Evolutionary conservation across 2,888 invertebrate species (phyloP).

Genomic region (Panorpa germanica): DNA sequence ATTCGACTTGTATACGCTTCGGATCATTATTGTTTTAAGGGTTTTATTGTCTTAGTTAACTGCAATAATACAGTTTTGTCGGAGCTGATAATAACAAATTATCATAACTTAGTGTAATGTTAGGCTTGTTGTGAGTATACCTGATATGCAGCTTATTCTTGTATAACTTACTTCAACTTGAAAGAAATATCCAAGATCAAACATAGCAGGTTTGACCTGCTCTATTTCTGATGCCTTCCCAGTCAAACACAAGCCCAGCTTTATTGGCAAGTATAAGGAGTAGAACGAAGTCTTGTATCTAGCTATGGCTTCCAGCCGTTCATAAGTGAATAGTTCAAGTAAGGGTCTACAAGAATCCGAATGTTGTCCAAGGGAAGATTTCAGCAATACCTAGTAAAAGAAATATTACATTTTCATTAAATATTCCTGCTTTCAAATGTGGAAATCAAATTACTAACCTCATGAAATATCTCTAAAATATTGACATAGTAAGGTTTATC

Average conservation of each 20-base stretch:
- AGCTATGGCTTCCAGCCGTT: slow-evolving; percentile 69
- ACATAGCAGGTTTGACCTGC: slow-evolving; percentile 66
- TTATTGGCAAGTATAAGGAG: slow-evolving; percentile 83
- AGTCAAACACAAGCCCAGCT: slow-evolving; percentile 71
- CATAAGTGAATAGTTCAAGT: slow-evolving; percentile 61
- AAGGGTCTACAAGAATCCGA: slow-evolving; percentile 55
- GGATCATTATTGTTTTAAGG: no score
- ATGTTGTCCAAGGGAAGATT: slow-evolving; percentile 66
- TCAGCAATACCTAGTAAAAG: no score
- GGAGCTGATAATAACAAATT: no score
- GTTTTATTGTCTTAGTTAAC: no score
- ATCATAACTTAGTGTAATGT: no score
- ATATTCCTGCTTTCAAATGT: no score
- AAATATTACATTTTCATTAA: no score
- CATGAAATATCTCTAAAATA: slow-evolving; percentile 67
- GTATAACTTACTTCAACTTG: slow-evolving; percentile 58
- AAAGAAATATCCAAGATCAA: slow-evolving; percentile 89
- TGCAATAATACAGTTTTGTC: no score
- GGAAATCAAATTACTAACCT: no score
- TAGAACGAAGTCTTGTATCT: slow-evolving; percentile 90
- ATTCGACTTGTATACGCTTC: no score
- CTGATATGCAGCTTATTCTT: no score
- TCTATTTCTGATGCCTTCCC: slow-evolving; percentile 59
- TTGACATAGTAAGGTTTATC: slow-evolving; percentile 57
- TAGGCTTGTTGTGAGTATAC: no score